These are phyloP conservation scores for Bugula neritina DNA, from an alignment of 2,888 invertebrate genomes.

Conservation along the genomic window DNA sequence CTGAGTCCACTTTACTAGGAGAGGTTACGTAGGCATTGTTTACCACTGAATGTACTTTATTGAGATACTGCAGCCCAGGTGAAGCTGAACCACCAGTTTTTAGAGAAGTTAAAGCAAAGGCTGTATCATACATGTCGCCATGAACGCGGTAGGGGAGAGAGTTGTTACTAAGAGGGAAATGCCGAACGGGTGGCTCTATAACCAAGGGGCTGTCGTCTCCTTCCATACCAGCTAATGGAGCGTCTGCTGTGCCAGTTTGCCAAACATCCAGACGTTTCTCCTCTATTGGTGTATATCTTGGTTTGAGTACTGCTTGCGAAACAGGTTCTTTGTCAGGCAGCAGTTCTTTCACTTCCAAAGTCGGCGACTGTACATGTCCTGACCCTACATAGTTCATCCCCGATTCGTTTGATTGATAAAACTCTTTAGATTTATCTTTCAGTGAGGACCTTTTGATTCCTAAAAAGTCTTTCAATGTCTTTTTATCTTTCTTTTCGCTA, in stretches of 20 bases:
- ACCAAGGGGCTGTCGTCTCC: neutral
- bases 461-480: neutral
- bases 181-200: neutral
- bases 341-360: neutral
- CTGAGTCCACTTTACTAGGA: neutral
- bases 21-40: slow-evolving; percentile 1
- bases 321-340: neutral
- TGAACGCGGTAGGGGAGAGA: slow-evolving; percentile 42
- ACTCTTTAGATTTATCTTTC: neutral
- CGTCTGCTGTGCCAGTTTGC: slow-evolving; percentile 1
- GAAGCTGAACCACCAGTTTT: slow-evolving; percentile 34
- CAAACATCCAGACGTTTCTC: neutral
- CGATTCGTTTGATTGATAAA: neutral
- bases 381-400: neutral
- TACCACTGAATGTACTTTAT: slow-evolving; percentile 12
- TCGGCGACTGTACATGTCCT: neutral
- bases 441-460: neutral
- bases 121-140: slow-evolving; percentile 48
- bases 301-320: neutral
- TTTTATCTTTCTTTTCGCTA: slow-evolving; percentile 5
- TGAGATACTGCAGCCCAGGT: slow-evolving; percentile 4
- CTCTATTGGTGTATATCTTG: neutral
- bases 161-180: slow-evolving; percentile 32
- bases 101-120: slow-evolving; percentile 48
- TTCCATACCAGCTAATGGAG: neutral